Percentiles rank a stretch among this genome's conserved stretches.
Conservation (phyloP, 2,888 invertebrate species). For the Sphaerophoria rueppellii region DNA sequence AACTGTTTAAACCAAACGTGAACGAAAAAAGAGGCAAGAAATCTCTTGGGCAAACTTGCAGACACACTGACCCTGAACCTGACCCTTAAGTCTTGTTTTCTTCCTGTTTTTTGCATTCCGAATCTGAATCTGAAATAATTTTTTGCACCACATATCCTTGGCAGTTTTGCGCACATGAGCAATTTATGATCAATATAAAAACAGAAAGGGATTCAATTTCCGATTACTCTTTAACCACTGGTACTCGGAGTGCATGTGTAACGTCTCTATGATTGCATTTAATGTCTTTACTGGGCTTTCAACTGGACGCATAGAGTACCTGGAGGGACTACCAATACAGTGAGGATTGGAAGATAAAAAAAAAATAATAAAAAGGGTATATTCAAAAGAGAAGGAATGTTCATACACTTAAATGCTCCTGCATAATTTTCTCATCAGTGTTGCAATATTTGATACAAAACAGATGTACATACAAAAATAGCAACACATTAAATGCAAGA, state of each 20-base stretch:
- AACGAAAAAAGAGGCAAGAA: no score
- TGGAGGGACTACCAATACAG: background rate
- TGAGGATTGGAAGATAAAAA: background rate
- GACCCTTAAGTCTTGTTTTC: conserved; percentile 24
- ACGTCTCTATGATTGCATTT: conserved; percentile 52
- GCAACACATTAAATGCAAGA: no score
- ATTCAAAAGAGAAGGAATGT: no score
- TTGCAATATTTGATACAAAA: no score
- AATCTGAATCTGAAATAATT: conserved; percentile 49
- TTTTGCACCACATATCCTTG: conserved; percentile 46
- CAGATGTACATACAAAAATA: no score
- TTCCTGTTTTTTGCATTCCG: background rate
- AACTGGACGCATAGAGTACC: background rate
- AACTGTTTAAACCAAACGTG: no score
- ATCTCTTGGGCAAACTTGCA: conserved; percentile 33
- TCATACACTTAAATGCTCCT: no score
- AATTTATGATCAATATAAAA: conserved; percentile 32
- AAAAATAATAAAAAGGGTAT: background rate
- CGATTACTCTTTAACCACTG: conserved; percentile 16
- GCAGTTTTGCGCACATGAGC: conserved; percentile 28
- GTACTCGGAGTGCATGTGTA: background rate
- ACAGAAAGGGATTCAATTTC: conserved; percentile 40
- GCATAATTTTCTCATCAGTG: no score
- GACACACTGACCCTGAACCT: conserved; percentile 2
- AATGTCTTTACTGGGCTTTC: conserved; percentile 44